A percentile compares a stretch with the other conserved stretches of the same genome.
Conservation (phyloP, 2,113 vertebrate genomes). For the Petromus typicus region DNA sequence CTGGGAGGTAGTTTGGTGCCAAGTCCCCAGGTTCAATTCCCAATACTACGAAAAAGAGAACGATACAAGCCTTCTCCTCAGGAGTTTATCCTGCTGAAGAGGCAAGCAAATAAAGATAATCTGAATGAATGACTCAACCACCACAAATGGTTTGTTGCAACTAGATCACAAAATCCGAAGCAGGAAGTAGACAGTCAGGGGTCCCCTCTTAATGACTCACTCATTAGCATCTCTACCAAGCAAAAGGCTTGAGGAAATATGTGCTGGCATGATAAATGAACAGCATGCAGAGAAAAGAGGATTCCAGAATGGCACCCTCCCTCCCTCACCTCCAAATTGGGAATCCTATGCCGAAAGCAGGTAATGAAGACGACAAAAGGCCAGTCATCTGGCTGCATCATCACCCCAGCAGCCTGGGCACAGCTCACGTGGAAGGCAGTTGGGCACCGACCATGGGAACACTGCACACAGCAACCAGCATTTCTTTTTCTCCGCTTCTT, state of each 20-base stretch:
- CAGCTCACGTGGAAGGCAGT: slow-evolving; percentile 98
- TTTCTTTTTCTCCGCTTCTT: slow-evolving; percentile 97
- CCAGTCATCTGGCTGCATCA: slow-evolving; percentile 99
- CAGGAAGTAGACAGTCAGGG: background rate
- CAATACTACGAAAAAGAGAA: background rate
- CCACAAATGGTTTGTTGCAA: background rate
- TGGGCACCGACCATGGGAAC: slow-evolving; percentile 97
- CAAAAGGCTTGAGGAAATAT: background rate
- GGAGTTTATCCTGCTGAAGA: background rate
- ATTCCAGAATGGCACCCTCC: background rate
- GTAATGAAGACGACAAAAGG: slow-evolving; percentile 98
- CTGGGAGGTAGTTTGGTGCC: background rate
- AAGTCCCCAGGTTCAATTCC: background rate
- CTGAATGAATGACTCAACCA: background rate
- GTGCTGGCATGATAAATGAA: background rate
- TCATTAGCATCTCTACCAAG: background rate
- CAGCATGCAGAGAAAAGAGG: background rate
- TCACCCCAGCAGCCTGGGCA: slow-evolving; percentile 96
- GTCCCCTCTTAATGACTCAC: background rate
- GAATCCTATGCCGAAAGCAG: slow-evolving; percentile 96
- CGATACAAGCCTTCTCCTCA: background rate
- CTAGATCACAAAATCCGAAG: background rate
- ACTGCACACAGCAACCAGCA: slow-evolving; percentile 96
- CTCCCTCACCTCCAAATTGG: slow-evolving; percentile 92
- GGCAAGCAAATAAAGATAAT: background rate